Evolutionary conservation across 1,140 invertebrate species (phyloP).

Genomic region (Apis dorsata): DNA sequence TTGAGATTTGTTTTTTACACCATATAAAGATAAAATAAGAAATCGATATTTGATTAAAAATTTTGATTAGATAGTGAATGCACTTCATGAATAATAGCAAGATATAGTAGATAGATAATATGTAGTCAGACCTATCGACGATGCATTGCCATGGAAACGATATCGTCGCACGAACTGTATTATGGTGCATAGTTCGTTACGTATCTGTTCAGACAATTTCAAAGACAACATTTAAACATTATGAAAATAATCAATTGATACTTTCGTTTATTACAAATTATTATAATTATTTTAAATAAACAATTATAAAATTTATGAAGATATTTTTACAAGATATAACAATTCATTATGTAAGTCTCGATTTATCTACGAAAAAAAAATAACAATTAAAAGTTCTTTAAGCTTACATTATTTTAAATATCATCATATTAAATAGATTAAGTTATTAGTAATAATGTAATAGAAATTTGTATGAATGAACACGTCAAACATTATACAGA

Average conservation of each 20-base stretch:
- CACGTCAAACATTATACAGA: background rate
- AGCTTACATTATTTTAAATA: background rate
- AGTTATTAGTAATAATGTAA: background rate
- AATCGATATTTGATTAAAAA: background rate
- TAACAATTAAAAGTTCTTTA: background rate
- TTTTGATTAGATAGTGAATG: background rate
- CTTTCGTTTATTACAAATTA: too few relatives aligned
- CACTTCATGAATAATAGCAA: slow-evolving; percentile 17
- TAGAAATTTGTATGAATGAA: background rate
- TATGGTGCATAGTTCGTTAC: slow-evolving; percentile 39
- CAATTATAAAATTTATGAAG: background rate
- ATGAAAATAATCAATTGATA: background rate
- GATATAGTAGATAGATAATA: slow-evolving; percentile 28
- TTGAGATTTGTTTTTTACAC: background rate
- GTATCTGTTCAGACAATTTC: slow-evolving; percentile 49
- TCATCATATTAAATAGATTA: background rate
- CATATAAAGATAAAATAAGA: background rate
- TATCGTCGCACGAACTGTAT: slow-evolving; percentile 46
- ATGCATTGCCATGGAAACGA: slow-evolving; percentile 71
- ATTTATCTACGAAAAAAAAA: background rate
- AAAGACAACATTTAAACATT: slow-evolving; percentile 43
- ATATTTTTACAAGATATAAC: background rate
- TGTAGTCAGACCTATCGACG: slow-evolving; percentile 49
- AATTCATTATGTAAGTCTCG: background rate
- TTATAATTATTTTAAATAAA: background rate